Conservation (phyloP, 2,888 invertebrate species). For the Drosophila rellima region DNA sequence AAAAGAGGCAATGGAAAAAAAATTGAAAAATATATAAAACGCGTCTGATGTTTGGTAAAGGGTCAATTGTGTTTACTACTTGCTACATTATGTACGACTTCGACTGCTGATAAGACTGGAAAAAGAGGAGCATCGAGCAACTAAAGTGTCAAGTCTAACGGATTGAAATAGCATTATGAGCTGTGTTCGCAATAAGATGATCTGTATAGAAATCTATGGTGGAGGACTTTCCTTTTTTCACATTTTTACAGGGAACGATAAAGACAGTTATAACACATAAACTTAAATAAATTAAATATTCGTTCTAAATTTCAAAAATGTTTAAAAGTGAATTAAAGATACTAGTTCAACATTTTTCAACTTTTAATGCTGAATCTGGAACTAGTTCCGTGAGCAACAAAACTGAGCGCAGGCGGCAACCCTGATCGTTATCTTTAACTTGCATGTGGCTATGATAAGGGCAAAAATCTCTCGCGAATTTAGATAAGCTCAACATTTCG, state of each 20-base stretch:
- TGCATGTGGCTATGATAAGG: conserved; percentile 35
- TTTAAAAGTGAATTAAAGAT: no score
- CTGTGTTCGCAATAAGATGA: not conserved
- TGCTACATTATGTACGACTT: conserved; percentile 12
- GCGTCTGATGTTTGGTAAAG: conserved; percentile 40
- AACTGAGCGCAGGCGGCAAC: conserved; percentile 19
- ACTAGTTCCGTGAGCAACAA: conserved; percentile 35
- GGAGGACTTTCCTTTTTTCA: not conserved
- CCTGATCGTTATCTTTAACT: conserved; percentile 13
- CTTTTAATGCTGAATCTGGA: conserved; percentile 1
- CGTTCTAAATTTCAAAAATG: no score
- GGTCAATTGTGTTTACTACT: conserved; percentile 61
- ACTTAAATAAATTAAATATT: no score
- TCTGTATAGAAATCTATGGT: not conserved
- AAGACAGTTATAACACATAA: no score
- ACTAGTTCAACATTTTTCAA: no score
- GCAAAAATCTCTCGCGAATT: conserved; percentile 1
- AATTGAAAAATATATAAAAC: conserved; percentile 36
- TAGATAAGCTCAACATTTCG: conserved; percentile 35
- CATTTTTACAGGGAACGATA: conserved; percentile 14
- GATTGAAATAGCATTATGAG: conserved; percentile 22
- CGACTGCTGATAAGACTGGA: conserved; percentile 41
- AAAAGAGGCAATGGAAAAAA: conserved; percentile 17
- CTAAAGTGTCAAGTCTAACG: conserved; percentile 17
- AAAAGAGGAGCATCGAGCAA: not conserved